Evolutionary conservation across 1,140 invertebrate genomes (phyloP), one percentile per base, ranked within the genome.

Genomic region (Pseudomyrmex concolor): DNA sequence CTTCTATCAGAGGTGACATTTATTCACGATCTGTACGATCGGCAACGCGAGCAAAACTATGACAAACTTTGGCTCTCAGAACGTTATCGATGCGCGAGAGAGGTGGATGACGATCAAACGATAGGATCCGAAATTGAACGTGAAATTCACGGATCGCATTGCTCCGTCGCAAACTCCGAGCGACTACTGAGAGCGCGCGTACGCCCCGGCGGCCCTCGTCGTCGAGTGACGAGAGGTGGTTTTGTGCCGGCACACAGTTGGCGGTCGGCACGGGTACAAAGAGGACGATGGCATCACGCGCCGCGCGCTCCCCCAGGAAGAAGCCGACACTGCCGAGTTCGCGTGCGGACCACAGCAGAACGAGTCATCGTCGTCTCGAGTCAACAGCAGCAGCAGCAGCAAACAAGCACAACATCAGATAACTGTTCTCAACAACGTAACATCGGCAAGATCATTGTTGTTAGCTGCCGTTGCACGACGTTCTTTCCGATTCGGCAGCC

Each of bases 131-230:
- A 34, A 34, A 34, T 34, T 34, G 34, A 34, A 34, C 5, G 13
- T 13, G 63, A 2, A 68, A 57, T 10, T 78, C 45, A 45, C 74
- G 19, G 48, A 73, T 84, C 51, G 76, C 68, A 59, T 66, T 45
- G 59, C 19, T 67, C 51, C 84, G 74, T 86, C 85, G 84, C 68
- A 68, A 43, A 34, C 74, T 73, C 22, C 62, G 81, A 86, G 72
- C 19, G 19, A 78, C 76, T 59, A 70, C 76, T 78, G 64, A 78
- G 76, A 70, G 54, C 76, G 54, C 64, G 63, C 67, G 71, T 59
- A 19, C 25, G 63, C 59, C 34, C 25, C 62, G 54, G 19, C 71
- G 45, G 51, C 34, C 84, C 73, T 86, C 48, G 78, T 84, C 66
- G 72, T 76, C 72, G 64, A 19, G 63, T 13, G 50, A 71, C 48